These are phyloP conservation scores for Andrena trimmerana DNA, from an alignment of 2,888 invertebrate genomes.

Conservation along the genomic window DNA sequence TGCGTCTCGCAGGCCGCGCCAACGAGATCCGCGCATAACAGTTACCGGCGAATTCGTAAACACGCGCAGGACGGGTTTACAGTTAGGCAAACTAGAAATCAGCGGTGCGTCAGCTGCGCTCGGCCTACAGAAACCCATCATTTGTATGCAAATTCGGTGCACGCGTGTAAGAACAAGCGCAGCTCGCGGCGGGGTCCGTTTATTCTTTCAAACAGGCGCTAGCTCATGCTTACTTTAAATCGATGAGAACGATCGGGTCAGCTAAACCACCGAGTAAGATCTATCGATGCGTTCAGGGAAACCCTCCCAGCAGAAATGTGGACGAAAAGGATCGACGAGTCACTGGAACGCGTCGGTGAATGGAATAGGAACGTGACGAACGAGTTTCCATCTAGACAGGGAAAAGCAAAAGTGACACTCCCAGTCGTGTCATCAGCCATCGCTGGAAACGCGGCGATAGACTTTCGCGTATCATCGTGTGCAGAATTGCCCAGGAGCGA, in stretches of 20 bases:
- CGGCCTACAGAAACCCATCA: conserved; percentile 37
- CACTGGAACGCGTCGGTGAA: neutral
- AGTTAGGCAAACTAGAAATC: conserved; percentile 62
- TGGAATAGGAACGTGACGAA: conserved; percentile 47
- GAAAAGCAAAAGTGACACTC: conserved; percentile 62
- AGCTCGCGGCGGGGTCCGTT: neutral
- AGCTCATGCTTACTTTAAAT: neutral
- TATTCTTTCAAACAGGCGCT: neutral
- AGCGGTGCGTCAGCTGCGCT: conserved; percentile 44
- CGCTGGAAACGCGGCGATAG: conserved; percentile 1
- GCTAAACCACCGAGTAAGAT: neutral
- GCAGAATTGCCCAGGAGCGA: neutral
- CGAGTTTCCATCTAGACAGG: conserved; percentile 42
- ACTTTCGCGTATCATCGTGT: neutral
- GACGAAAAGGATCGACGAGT: conserved; percentile 14
- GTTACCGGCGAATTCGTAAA: conserved; percentile 50
- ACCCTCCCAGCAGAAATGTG: neutral
- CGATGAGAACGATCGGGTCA: neutral
- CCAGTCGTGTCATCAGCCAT: conserved; percentile 28
- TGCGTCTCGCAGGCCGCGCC: neutral
- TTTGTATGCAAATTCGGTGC: conserved; percentile 57
- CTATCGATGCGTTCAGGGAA: neutral
- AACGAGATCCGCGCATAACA: conserved; percentile 52
- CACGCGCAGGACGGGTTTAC: conserved; percentile 56
- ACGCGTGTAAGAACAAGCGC: conserved; percentile 19